A percentile compares a stretch with the other conserved stretches of the same genome.
Evolutionary conservation across 2,888 invertebrate genomes (phyloP).

Genomic region (Tanypteryx hageni): DNA sequence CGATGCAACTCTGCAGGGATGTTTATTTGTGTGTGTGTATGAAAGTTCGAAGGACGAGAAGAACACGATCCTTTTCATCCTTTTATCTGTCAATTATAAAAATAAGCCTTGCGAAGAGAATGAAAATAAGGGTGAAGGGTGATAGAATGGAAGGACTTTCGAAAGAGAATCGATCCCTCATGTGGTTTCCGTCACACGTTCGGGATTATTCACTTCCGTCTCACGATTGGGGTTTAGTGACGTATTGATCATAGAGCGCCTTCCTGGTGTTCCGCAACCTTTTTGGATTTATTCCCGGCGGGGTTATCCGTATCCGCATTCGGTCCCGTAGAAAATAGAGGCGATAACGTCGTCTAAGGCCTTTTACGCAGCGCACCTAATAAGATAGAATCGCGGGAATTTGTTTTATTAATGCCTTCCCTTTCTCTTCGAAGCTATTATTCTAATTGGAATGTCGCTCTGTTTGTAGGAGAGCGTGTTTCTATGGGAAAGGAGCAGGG

Average conservation of each 20-base stretch:
- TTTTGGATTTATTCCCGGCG: neutral
- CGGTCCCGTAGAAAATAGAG: neutral
- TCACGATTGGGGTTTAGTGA: neutral
- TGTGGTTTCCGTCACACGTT: neutral
- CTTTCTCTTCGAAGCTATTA: constrained; percentile 14
- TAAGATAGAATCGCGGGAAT: constrained; percentile 12
- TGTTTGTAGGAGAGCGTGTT: neutral
- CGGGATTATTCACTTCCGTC: neutral
- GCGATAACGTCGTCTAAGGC: neutral
- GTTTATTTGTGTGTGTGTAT: neutral
- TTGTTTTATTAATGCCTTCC: constrained; percentile 11
- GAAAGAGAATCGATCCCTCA: constrained; percentile 13
- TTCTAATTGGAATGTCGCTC: neutral
- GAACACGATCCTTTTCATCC: neutral
- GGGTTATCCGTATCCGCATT: neutral
- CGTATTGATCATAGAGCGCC: neutral
- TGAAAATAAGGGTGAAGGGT: constrained; percentile 6
- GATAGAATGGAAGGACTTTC: neutral
- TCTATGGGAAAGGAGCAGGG: neutral
- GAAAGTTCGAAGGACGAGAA: constrained; percentile 13
- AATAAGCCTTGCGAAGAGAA: neutral
- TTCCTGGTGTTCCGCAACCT: neutral
- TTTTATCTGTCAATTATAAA: neutral
- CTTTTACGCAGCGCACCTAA: neutral
- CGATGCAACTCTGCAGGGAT: neutral